Evolutionary conservation across 2,113 vertebrate species (phyloP), one percentile per base, ranked within the genome.

Genomic region (Cygnus buccinator): DNA sequence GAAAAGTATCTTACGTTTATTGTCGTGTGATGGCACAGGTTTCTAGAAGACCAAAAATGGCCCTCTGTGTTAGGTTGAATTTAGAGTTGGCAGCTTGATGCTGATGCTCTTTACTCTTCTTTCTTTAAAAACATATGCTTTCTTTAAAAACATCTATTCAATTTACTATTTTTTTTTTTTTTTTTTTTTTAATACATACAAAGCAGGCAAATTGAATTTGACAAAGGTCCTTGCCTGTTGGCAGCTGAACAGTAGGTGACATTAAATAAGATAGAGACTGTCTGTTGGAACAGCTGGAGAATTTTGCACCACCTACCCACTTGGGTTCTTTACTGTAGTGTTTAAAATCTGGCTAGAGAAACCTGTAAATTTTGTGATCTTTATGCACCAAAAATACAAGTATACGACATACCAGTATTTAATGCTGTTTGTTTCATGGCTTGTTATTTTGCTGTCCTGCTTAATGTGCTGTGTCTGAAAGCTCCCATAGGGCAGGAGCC

Each of bases 401-500:
- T 26, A 54, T 46, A 18, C 81, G 43, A 33, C 44, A 31, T 48
- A 72, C 12, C 3, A n/a, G 5, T 58, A 58, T 76, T 84, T 82
- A 86, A 41, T 84, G 23, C 14, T 2, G 0, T 95, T 94, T 93
- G 33, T 94, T 94, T 88, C 39, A 35, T 43, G 17, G 62, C 35
- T 91, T 70, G 19, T 87, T 91, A 70, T 77, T 94, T 92, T 85
- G 16, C 62, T 89, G 18, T 79, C 62, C 85, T 91, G 52, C 22
- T 86, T 95, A 90, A 95, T 84, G 39, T 87, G 50, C 33, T 72
- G 39, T 95, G 93, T 81, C 95, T 94, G 89, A 86, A 94, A 89
- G 74, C 44, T 96, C 86, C 92, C 87, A 89, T 22, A 84, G 70
- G 83, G 77, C 78, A 68, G 62, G 66, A 92, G 61, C 62, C 67